These are phyloP conservation scores for Tiliacea aurago DNA, from an alignment of 2,888 invertebrate species.

Conservation along the genomic window DNA sequence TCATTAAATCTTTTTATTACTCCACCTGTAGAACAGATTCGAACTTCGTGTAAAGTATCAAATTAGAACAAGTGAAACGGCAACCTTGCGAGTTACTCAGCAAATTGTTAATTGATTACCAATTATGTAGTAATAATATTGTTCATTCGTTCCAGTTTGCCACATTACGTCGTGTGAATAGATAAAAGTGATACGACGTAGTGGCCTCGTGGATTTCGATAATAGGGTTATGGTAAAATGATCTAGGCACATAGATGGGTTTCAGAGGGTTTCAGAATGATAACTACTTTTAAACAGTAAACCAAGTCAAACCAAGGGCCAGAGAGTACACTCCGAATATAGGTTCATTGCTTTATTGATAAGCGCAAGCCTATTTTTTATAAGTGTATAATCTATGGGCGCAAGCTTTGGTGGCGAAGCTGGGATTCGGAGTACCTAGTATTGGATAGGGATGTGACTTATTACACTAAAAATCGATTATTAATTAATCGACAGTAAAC, in stretches of 20 bases:
- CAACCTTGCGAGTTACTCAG: conserved; percentile 48
- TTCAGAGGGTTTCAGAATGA: too few species aligned
- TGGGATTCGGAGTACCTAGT: too few species aligned
- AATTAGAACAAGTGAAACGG: conserved; percentile 45
- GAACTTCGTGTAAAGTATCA: conserved; percentile 1
- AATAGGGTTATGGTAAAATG: background rate
- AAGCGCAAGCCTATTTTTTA: too few species aligned
- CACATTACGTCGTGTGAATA: conserved; percentile 11
- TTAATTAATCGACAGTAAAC: too few species aligned
- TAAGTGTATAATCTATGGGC: too few species aligned
- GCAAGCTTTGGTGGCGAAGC: too few species aligned
- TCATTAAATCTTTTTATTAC: conserved; percentile 40
- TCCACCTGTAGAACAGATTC: conserved; percentile 11
- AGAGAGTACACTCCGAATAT: too few species aligned
- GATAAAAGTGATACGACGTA: background rate
- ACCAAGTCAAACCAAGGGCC: too few species aligned
- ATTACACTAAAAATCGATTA: too few species aligned
- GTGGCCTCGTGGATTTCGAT: background rate
- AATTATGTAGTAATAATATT: conserved; percentile 33
- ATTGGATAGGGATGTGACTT: too few species aligned
- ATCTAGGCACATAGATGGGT: background rate
- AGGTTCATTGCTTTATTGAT: too few species aligned
- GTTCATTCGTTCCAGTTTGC: conserved; percentile 47
- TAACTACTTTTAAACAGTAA: too few species aligned
- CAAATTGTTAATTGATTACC: conserved; percentile 52